Conservation (phyloP, 35 echinoderm and acorn worm species). For the Ophiothrix spiculata region DNA sequence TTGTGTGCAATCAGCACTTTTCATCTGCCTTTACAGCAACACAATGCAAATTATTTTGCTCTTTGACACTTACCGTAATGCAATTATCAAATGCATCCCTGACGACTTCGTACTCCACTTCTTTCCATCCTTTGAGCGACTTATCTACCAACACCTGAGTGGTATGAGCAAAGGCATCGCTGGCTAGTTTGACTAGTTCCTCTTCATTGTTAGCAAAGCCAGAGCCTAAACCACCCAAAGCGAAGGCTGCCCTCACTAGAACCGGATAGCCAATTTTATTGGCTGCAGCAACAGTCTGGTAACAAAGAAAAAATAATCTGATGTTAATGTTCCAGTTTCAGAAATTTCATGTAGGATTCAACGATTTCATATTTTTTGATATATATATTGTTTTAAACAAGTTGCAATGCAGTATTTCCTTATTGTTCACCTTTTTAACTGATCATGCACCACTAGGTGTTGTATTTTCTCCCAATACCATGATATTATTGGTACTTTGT, state of each 20-base stretch:
- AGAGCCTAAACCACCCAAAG: slow-evolving; percentile 91
- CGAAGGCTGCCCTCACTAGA: slow-evolving; percentile 78
- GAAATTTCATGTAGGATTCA: background rate
- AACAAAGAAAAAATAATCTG: background rate
- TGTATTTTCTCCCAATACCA: too few relatives aligned
- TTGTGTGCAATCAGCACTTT: too few relatives aligned
- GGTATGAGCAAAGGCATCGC: slow-evolving; percentile 79
- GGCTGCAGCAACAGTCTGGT: slow-evolving; percentile 82
- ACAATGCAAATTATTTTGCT: too few relatives aligned
- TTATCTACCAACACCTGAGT: slow-evolving; percentile 94
- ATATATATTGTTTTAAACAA: too few relatives aligned
- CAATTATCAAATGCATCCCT: slow-evolving; percentile 97
- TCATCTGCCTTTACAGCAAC: too few relatives aligned
- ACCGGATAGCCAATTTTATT: slow-evolving; percentile 91
- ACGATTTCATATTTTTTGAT: too few relatives aligned
- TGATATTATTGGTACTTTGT: too few relatives aligned
- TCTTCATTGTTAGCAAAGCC: slow-evolving; percentile 88
- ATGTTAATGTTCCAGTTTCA: background rate
- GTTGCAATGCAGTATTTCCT: too few relatives aligned
- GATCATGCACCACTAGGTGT: too few relatives aligned
- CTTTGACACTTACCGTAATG: slow-evolving; percentile 77
- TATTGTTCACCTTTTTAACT: too few relatives aligned
- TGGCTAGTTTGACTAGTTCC: slow-evolving; percentile 72
- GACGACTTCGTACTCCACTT: slow-evolving; percentile 99
- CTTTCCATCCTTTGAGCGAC: slow-evolving; percentile 93